Percentiles rank a stretch among this genome's conserved stretches.
phyloP scores from a whole-genome alignment of 2,797 vertebrate species.

The Neosilurus hyrtlii region DNA sequence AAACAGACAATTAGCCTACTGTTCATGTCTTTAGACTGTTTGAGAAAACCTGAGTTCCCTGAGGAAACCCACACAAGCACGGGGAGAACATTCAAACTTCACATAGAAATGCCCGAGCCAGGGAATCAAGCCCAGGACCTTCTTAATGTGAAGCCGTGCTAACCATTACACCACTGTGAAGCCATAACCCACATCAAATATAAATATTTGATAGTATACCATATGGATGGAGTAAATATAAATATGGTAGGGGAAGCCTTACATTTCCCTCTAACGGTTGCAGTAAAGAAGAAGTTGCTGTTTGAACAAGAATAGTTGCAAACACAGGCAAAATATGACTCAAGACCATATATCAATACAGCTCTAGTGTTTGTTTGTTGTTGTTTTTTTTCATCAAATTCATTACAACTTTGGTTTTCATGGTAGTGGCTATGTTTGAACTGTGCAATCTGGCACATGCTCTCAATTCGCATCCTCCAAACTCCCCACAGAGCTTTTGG shows the following conservation, averaged over 20 bases:
- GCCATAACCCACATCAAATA: not conserved
- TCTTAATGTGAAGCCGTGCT: too few species aligned
- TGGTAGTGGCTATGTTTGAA: not conserved
- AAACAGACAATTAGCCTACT: too few species aligned
- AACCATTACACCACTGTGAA: too few species aligned
- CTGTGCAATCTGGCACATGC: not conserved
- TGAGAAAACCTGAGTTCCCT: too few species aligned
- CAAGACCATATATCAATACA: too few species aligned
- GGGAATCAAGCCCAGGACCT: too few species aligned
- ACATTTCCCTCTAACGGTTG: not conserved
- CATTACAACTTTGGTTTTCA: not conserved
- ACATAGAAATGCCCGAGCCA: too few species aligned
- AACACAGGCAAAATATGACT: not conserved
- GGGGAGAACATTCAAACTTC: too few species aligned
- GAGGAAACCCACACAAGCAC: too few species aligned
- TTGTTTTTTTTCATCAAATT: not conserved
- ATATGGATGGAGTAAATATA: not conserved
- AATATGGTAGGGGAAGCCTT: not conserved
- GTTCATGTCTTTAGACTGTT: too few species aligned
- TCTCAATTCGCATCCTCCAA: not conserved
- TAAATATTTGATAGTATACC: not conserved
- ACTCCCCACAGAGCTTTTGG: not conserved
- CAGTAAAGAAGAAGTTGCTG: not conserved
- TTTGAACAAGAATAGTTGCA: not conserved
- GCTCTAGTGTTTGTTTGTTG: not conserved